phyloP scores from a whole-genome alignment of 2,113 vertebrate genomes.

The Panurus biarmicus region DNA sequence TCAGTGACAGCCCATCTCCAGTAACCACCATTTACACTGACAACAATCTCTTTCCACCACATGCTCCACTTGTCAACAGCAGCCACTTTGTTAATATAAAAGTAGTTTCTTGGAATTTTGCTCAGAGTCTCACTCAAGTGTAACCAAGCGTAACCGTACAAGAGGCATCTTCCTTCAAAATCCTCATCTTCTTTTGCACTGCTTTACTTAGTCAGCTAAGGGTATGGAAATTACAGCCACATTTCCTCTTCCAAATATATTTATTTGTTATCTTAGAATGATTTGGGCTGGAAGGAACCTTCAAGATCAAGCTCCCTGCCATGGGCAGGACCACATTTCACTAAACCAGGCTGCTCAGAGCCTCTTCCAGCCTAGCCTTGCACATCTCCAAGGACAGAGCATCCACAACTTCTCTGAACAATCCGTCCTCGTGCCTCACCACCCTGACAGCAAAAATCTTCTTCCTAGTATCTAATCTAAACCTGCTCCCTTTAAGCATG shows the following conservation, averaged over 20 bases:
- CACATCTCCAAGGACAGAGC: background rate
- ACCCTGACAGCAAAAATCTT: background rate
- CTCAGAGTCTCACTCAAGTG: constrained; percentile 6
- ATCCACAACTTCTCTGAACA: background rate
- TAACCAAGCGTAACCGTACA: background rate
- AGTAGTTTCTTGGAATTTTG: constrained; percentile 31
- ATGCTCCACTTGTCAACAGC: constrained; percentile 49
- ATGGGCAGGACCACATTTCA: background rate
- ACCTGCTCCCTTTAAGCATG: background rate
- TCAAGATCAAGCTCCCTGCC: background rate
- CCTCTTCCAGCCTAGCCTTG: background rate
- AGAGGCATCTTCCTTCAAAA: background rate
- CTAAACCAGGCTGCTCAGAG: background rate
- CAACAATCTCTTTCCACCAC: constrained; percentile 46
- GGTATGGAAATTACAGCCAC: background rate
- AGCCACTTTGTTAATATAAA: background rate
- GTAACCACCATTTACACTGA: constrained; percentile 53
- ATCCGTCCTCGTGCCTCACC: background rate
- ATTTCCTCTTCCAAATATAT: background rate
- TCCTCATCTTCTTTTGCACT: background rate
- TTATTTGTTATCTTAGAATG: background rate
- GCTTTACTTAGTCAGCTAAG: background rate
- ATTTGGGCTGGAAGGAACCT: background rate
- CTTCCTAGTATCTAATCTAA: background rate
- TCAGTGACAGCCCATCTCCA: constrained; percentile 21